These are phyloP conservation scores for Cyanocitta stelleri DNA, from an alignment of 2,113 vertebrate species.

Conservation along the genomic window DNA sequence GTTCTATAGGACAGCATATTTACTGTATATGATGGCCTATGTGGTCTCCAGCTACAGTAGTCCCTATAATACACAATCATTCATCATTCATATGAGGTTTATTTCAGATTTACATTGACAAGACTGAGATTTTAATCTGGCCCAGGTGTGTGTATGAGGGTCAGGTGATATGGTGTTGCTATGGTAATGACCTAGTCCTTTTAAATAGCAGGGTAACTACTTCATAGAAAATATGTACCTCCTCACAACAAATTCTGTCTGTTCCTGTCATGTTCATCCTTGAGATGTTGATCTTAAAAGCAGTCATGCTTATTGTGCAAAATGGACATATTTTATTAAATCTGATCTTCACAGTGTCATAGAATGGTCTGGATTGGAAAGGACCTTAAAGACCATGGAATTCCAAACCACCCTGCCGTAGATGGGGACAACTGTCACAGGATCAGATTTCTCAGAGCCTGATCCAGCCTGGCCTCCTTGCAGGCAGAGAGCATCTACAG, in stretches of 20 bases:
- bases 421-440: neutral
- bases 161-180: neutral
- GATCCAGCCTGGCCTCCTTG: neutral
- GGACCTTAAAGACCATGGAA: neutral
- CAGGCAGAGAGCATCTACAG: neutral
- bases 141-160: neutral
- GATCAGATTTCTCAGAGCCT: neutral
- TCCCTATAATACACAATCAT: neutral
- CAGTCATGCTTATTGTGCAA: conserved; percentile 4
- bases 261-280: neutral
- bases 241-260: conserved; percentile 10
- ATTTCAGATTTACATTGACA: neutral
- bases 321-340: conserved; percentile 7
- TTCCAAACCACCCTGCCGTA: neutral
- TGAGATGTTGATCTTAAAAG: conserved; percentile 7
- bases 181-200: conserved; percentile 7
- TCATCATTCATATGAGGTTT: neutral
- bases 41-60: neutral
- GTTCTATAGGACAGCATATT: neutral
- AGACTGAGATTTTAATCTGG: neutral
- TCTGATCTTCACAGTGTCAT: neutral
- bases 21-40: neutral
- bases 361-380: neutral
- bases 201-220: neutral
- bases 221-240: neutral